Conservation (phyloP, 2,797 vertebrate species). For the Holocentrus rufus region DNA sequence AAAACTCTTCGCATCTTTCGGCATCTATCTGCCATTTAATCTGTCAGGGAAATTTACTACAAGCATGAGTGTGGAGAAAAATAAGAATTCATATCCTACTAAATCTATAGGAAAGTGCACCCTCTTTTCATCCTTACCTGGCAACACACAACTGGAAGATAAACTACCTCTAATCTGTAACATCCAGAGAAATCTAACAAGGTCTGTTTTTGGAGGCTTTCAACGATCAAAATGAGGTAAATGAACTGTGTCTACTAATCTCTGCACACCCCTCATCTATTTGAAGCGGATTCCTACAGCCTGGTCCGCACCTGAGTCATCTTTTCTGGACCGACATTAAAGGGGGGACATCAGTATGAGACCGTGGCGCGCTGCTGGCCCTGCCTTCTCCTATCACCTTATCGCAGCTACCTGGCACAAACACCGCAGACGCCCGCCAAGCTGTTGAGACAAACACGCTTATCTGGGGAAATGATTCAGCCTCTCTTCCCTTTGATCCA, state of each 20-base stretch:
- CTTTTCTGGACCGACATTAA: constrained; percentile 49
- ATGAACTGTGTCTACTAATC: constrained; percentile 14
- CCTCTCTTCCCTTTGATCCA: constrained; percentile 26
- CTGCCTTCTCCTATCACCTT: constrained; percentile 30
- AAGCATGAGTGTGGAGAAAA: background rate
- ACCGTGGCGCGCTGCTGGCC: background rate
- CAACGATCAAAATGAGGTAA: constrained; percentile 13
- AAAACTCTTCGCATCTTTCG: background rate
- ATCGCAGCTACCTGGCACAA: constrained; percentile 44
- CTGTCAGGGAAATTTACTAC: background rate
- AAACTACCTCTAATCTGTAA: too few species aligned
- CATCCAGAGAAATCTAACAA: too few species aligned
- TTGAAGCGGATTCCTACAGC: constrained; percentile 37
- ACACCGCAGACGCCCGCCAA: constrained; percentile 29
- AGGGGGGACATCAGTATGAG: constrained; percentile 8
- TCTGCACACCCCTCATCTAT: background rate
- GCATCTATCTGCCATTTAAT: background rate
- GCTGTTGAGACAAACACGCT: constrained; percentile 4
- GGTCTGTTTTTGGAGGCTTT: too few species aligned
- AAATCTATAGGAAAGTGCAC: too few species aligned
- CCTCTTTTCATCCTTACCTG: too few species aligned
- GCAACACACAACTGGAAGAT: too few species aligned
- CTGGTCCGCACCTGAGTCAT: constrained; percentile 2
- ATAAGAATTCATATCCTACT: background rate
- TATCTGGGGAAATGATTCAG: constrained; percentile 25